Percentiles rank a stretch among this genome's conserved stretches.
Conservation (phyloP, 1,140 invertebrate species). For the Alviniconcha marisindica region DNA sequence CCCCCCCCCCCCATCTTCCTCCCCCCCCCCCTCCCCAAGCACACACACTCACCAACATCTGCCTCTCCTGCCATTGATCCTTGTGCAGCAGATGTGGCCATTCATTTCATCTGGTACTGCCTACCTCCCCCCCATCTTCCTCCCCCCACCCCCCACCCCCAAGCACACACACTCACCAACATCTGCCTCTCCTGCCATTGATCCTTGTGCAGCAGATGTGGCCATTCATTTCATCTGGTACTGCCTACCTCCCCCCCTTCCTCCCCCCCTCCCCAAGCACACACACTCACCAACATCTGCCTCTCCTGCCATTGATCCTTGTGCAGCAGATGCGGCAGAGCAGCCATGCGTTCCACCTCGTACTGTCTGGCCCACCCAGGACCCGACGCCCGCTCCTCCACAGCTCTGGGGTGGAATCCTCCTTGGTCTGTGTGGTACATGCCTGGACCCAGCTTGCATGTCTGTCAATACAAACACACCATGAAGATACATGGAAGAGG, state of each 20-base stretch:
- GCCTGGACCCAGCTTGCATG: constrained; percentile 66
- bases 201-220: constrained; percentile 71
- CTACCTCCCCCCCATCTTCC: no score
- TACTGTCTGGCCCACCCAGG: constrained; percentile 72
- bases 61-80: no score
- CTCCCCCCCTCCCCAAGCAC: not conserved
- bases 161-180: constrained; percentile 60
- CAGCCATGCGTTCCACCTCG: constrained; percentile 68
- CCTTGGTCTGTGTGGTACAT: constrained; percentile 62
- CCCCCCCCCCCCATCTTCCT: no score
- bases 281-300: constrained; percentile 62
- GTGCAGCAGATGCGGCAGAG: constrained; percentile 70
- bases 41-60: no score
- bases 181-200: constrained; percentile 70
- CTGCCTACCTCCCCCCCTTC: not conserved
- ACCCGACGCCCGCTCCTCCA: constrained; percentile 60
- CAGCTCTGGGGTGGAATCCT: constrained; percentile 61
- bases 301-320: constrained; percentile 74
- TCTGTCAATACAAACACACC: no score
- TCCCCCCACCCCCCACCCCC: no score
- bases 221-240: no score
- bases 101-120: no score
- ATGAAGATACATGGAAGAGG: no score
- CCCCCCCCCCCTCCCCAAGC: no score
- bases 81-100: no score